A percentile compares a stretch with the other conserved stretches of the same genome.
Conservation (phyloP, 35 echinoderm and acorn worm species). For the Eucidaris tribuloides region DNA sequence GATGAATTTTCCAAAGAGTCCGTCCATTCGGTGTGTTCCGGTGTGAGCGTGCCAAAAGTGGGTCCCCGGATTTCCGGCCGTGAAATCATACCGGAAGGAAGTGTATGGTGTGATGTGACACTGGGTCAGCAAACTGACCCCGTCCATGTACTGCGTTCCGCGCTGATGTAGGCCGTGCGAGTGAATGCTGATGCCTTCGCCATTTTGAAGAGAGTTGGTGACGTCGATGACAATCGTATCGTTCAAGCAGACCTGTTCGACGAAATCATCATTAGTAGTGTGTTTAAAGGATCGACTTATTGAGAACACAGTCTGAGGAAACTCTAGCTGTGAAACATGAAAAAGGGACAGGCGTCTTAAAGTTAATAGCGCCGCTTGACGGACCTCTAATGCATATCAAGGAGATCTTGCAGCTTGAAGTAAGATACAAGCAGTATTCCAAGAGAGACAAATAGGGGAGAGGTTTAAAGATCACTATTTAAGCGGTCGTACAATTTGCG, state of each 20-base stretch:
- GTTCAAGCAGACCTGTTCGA: conserved; percentile 67
- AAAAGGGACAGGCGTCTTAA: too few relatives aligned
- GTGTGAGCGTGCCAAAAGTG: conserved; percentile 75
- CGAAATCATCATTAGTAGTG: too few relatives aligned
- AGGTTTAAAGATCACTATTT: too few relatives aligned
- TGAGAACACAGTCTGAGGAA: too few relatives aligned
- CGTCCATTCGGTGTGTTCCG: conserved; percentile 54
- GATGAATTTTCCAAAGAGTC: conserved; percentile 40
- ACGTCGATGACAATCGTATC: conserved; percentile 57
- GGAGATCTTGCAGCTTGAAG: too few relatives aligned
- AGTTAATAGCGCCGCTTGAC: too few relatives aligned
- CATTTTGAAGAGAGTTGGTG: conserved; percentile 46
- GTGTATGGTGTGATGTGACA: conserved; percentile 38
- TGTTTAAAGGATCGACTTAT: too few relatives aligned
- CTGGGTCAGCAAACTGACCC: conserved; percentile 41
- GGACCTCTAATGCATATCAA: too few relatives aligned
- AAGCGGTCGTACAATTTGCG: too few relatives aligned
- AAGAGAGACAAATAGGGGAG: too few relatives aligned
- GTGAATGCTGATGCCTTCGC: conserved; percentile 60
- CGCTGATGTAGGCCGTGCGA: conserved; percentile 67
- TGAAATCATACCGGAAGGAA: conserved; percentile 45
- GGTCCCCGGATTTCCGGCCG: conserved; percentile 45
- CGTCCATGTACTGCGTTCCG: conserved; percentile 65
- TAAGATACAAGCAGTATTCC: too few relatives aligned
- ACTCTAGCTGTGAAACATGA: too few relatives aligned